Evolutionary conservation across 2,797 vertebrate genomes (phyloP).

Genomic region (Sarcophilus harrisii): DNA sequence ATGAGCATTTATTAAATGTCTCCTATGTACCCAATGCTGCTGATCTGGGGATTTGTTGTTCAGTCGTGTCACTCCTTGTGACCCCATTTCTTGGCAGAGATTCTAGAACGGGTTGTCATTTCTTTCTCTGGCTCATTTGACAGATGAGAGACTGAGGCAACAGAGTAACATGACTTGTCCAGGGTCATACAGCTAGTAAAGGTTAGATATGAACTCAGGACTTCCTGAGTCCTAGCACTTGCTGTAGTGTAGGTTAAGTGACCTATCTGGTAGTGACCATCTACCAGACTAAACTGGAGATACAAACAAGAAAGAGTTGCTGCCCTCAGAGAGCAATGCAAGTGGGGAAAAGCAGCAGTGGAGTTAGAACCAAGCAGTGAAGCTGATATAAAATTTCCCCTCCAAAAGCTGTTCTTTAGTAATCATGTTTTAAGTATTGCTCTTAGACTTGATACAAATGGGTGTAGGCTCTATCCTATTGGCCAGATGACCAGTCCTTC

Average conservation of each 20-base stretch:
- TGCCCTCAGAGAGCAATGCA: not conserved
- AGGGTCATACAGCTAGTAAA: not conserved
- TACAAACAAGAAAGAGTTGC: not conserved
- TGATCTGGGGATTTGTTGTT: not conserved
- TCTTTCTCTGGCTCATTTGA: not conserved
- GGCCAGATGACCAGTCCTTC: not conserved
- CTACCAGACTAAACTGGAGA: not conserved
- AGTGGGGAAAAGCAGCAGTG: not conserved
- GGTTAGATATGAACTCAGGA: not conserved
- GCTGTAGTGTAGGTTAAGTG: too few relatives aligned
- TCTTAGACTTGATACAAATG: not conserved
- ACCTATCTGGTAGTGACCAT: too few relatives aligned
- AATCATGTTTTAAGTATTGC: not conserved
- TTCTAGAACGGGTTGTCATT: not conserved
- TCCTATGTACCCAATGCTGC: not conserved
- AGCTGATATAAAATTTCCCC: too few relatives aligned
- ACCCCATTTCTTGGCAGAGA: not conserved
- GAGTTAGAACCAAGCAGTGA: not conserved
- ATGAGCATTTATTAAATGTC: not conserved
- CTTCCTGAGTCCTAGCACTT: not conserved
- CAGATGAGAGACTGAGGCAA: not conserved
- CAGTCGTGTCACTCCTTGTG: not conserved
- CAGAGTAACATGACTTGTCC: not conserved
- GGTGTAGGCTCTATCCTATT: not conserved
- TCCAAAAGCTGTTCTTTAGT: not conserved